Conservation (phyloP, 2,797 vertebrate genomes). For the Thamnophis elegans region DNA sequence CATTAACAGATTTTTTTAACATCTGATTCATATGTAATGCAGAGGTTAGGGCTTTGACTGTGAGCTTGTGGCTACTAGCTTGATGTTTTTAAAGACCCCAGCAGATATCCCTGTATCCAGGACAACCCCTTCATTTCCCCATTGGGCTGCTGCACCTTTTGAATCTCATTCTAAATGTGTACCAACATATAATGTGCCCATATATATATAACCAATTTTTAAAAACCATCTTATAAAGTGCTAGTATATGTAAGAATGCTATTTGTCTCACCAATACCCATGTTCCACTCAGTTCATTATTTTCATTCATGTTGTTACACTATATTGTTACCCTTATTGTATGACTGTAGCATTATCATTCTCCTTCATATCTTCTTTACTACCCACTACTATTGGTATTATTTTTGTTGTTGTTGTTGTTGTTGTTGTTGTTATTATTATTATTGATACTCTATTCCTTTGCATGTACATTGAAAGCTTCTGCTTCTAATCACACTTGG, state of each 20-base stretch:
- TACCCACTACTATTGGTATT: background rate
- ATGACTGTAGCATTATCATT: background rate
- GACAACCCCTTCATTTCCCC: background rate
- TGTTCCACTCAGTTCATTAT: background rate
- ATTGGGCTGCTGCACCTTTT: background rate
- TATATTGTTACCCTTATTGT: background rate
- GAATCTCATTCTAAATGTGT: background rate
- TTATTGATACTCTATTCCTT: background rate
- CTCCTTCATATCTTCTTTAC: background rate
- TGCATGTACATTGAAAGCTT: background rate
- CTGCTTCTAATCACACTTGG: background rate
- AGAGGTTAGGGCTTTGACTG: background rate
- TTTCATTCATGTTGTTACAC: background rate
- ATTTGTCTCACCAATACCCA: background rate
- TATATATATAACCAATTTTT: background rate
- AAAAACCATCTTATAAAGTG: background rate
- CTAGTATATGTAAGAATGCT: background rate
- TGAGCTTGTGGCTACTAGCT: background rate
- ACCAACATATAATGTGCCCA: background rate
- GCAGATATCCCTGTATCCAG: background rate
- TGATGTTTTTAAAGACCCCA: background rate
- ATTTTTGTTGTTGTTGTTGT: too few relatives aligned
- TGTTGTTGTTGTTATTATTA: too few relatives aligned
- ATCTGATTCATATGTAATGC: background rate
- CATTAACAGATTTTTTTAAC: background rate